Evolutionary conservation across 37 sponge, comb jelly and placozoan genomes (phyloP).

Genomic region (Ephydatia muelleri): DNA sequence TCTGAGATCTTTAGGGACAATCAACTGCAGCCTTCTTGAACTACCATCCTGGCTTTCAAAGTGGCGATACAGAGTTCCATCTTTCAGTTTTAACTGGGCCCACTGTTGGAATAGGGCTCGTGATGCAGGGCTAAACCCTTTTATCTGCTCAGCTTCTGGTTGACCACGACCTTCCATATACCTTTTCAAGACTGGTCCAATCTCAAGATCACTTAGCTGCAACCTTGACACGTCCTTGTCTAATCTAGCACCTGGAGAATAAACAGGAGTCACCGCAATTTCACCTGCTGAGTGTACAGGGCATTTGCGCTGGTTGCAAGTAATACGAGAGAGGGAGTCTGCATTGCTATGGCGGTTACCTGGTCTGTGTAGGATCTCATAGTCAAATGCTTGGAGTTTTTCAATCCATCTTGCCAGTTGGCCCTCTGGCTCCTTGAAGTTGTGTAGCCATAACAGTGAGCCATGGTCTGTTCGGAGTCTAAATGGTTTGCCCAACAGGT

Average conservation of each 20-base stretch:
- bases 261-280: neutral
- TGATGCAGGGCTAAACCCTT: neutral
- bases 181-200: neutral
- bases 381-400: neutral
- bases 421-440: constrained; percentile 10
- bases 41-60: too few relatives aligned
- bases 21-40: too few relatives aligned
- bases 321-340: neutral
- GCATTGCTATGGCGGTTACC: constrained; percentile 4
- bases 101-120: constrained; percentile 3
- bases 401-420: constrained; percentile 16
- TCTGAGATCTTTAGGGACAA: too few relatives aligned
- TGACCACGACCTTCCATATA: neutral
- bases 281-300: neutral
- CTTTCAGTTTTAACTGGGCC: neutral
- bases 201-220: neutral
- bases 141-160: neutral
- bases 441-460: constrained; percentile 1
- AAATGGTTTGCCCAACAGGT: constrained; percentile 12
- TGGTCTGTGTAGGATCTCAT: neutral
- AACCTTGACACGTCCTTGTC: neutral
- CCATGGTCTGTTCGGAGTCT: constrained; percentile 4
- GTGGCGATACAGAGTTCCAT: too few relatives aligned
- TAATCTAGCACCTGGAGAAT: neutral
- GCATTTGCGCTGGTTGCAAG: neutral